A percentile compares a stretch with the other conserved stretches of the same genome.
phyloP scores from a whole-genome alignment of 1,140 invertebrate genomes.

The Ceratoteleas bidentatus region DNA sequence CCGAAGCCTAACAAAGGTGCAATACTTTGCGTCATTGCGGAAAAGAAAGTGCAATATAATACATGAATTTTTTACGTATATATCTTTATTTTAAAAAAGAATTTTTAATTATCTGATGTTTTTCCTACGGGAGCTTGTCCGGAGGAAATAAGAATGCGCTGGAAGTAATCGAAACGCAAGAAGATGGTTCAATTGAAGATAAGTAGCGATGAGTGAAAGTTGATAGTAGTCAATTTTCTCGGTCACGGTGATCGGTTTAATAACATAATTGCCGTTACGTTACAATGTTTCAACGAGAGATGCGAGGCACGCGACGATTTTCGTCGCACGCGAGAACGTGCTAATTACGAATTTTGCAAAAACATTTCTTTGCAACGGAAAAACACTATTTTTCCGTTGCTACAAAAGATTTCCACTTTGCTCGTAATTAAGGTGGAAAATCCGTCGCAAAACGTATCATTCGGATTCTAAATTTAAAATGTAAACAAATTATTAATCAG shows the following conservation, averaged over 20 bases:
- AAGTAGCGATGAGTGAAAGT: conserved; percentile 30
- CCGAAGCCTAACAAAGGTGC: conserved; percentile 26
- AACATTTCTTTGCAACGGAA: no score
- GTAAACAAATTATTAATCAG: no score
- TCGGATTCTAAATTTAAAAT: no score
- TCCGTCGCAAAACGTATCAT: no score
- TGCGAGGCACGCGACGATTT: neutral
- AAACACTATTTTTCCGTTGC: no score
- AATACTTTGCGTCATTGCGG: neutral
- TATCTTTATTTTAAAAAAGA: no score
- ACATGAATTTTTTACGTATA: no score
- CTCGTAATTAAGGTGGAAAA: no score
- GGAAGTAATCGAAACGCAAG: neutral
- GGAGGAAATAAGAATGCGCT: neutral
- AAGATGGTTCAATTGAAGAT: neutral
- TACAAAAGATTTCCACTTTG: no score
- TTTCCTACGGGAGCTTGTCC: no score
- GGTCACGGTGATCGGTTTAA: conserved; percentile 20
- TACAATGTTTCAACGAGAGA: conserved; percentile 11
- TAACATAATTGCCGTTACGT: conserved; percentile 39
- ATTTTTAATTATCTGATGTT: no score
- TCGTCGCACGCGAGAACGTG: neutral
- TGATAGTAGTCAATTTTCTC: conserved; percentile 32
- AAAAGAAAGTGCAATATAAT: conserved; percentile 4
- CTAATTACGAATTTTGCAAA: conserved; percentile 1